Percentiles rank a stretch among this genome's conserved stretches.
phyloP scores from a whole-genome alignment of 2,797 vertebrate species.

The Lycodopsis pacificus region DNA sequence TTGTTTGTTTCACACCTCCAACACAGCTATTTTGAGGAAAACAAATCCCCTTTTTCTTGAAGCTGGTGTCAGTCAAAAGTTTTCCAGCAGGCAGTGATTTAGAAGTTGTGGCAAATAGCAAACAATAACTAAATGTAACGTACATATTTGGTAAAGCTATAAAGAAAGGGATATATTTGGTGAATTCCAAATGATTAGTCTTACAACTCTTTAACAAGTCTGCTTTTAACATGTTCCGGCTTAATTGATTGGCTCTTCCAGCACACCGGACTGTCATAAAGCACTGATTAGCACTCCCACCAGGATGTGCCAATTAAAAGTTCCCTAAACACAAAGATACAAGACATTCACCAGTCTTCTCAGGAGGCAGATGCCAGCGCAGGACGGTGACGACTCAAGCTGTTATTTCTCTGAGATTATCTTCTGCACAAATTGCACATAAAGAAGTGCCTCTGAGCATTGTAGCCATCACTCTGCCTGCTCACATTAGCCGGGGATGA shows the following conservation, averaged over 20 bases:
- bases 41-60: slow-evolving; percentile 3
- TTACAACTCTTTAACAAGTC: not conserved
- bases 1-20: slow-evolving; percentile 21
- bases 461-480: not conserved
- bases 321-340: slow-evolving; percentile 6
- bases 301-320: slow-evolving; percentile 27
- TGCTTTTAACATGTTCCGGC: not conserved
- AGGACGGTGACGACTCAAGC: not conserved
- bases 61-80: slow-evolving; percentile 21
- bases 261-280: slow-evolving; percentile 20
- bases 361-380: slow-evolving; percentile 14
- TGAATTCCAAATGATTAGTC: not conserved
- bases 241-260: slow-evolving; percentile 9
- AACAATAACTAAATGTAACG: not conserved
- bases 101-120: not conserved
- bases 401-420: slow-evolving; percentile 35
- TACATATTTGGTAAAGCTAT: not conserved
- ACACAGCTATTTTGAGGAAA: not conserved
- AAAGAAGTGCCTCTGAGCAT: slow-evolving; percentile 17
- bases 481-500: slow-evolving; percentile 5
- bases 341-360: slow-evolving; percentile 1
- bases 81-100: slow-evolving; percentile 1
- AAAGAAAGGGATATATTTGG: not conserved
- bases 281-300: slow-evolving; percentile 26
- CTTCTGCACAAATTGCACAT: slow-evolving; percentile 32